Evolutionary conservation across 2,797 vertebrate species (phyloP).

Genomic region (Scolopax bukidnonensis): DNA sequence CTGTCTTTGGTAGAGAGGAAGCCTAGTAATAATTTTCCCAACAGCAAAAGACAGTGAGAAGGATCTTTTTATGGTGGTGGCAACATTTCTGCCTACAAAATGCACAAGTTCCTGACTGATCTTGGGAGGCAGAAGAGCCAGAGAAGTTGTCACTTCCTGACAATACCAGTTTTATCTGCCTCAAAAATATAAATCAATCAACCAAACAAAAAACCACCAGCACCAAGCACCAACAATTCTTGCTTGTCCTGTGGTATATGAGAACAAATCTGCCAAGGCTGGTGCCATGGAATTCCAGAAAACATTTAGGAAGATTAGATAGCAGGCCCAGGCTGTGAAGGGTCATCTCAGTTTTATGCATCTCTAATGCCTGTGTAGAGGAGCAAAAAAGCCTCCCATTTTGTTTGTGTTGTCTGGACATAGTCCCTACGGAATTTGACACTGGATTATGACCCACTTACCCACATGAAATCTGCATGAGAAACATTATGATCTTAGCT

Average conservation of each 20-base stretch:
- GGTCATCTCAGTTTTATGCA: neutral
- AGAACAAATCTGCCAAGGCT: neutral
- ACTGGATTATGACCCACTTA: neutral
- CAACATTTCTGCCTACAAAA: neutral
- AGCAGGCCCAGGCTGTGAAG: neutral
- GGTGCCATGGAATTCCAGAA: neutral
- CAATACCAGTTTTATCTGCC: neutral
- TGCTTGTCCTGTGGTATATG: neutral
- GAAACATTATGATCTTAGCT: neutral
- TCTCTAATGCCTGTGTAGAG: neutral
- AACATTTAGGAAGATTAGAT: neutral
- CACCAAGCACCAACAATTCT: neutral
- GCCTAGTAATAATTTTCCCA: neutral
- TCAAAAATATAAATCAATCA: neutral
- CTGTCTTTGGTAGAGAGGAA: neutral
- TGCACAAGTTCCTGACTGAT: neutral
- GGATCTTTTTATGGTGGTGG: neutral
- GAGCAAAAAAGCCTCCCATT: neutral
- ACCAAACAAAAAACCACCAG: neutral
- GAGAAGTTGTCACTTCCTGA: neutral
- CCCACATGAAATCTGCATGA: neutral
- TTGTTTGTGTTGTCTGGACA: neutral
- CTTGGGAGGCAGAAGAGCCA: neutral
- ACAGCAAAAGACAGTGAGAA: neutral
- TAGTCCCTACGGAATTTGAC: neutral